A percentile compares a stretch with the other conserved stretches of the same genome.
These are phyloP conservation scores for Glyphotaelius pellucidus DNA, from an alignment of 2,888 invertebrate species.

Conservation along the genomic window DNA sequence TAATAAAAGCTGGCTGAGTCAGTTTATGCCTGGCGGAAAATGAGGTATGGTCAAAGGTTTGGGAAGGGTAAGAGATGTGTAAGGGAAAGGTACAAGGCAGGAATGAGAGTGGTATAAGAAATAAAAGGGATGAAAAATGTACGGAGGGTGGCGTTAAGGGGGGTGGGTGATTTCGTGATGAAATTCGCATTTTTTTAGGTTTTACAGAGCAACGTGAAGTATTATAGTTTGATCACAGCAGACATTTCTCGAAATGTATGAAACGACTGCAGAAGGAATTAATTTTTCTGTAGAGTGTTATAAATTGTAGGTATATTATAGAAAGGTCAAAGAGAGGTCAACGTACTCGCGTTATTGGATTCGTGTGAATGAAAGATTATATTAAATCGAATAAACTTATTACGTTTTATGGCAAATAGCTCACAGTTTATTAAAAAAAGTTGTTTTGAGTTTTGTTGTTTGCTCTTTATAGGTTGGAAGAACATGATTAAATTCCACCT, in stretches of 20 bases:
- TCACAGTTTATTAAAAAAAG: neutral
- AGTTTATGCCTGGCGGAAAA: slow-evolving; percentile 50
- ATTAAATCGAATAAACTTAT: neutral
- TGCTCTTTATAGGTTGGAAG: neutral
- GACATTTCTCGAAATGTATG: neutral
- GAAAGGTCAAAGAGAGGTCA: neutral
- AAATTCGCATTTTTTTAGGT: neutral
- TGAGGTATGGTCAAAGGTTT: slow-evolving; percentile 49
- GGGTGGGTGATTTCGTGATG: slow-evolving; percentile 8
- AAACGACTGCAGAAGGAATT: neutral
- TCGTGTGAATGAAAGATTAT: neutral
- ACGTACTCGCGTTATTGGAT: neutral
- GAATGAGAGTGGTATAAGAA: slow-evolving; percentile 16
- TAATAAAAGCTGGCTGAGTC: slow-evolving; percentile 63
- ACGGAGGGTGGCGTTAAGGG: neutral
- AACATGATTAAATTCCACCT: too few relatives aligned
- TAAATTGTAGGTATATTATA: neutral
- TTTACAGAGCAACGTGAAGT: neutral
- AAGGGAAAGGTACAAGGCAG: slow-evolving; percentile 15
- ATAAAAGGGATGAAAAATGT: neutral
- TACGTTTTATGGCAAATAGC: neutral
- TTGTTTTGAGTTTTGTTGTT: neutral
- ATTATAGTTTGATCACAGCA: neutral
- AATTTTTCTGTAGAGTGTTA: neutral
- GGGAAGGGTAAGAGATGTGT: neutral